Conservation (phyloP, 2,888 invertebrate species). For the Philereme transversata region DNA sequence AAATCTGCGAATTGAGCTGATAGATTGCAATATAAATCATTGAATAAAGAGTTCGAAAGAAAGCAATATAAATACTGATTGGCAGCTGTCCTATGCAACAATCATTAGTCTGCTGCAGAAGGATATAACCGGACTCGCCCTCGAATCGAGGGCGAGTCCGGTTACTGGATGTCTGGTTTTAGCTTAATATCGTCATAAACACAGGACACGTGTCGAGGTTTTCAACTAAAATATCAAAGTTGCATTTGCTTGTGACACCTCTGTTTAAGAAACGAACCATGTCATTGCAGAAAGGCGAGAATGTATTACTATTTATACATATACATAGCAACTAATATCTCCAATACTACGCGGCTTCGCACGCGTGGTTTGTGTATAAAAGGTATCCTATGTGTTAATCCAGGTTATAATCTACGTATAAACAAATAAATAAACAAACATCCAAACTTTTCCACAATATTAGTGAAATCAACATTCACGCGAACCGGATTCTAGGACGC, state of each 20-base stretch:
- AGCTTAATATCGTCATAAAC: slow-evolving; percentile 30
- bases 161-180: slow-evolving; percentile 34
- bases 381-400: too few relatives aligned
- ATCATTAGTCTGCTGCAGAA: slow-evolving; percentile 16
- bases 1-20: not conserved
- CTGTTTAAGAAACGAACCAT: not conserved
- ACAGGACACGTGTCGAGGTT: slow-evolving; percentile 26
- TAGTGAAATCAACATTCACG: not conserved
- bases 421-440: too few relatives aligned
- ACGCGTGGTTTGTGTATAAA: too few relatives aligned
- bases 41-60: slow-evolving; percentile 25
- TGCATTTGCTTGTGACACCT: slow-evolving; percentile 14
- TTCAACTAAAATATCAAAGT: slow-evolving; percentile 14
- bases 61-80: slow-evolving; percentile 20
- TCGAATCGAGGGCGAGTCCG: slow-evolving; percentile 24
- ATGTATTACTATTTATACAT: too few relatives aligned
- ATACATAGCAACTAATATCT: too few relatives aligned
- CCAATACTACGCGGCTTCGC: too few relatives aligned
- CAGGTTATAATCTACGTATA: too few relatives aligned
- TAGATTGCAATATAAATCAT: not conserved
- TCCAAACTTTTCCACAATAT: too few relatives aligned
- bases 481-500: slow-evolving; percentile 38
- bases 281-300: not conserved
- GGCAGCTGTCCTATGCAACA: slow-evolving; percentile 10
- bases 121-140: slow-evolving; percentile 31